Percentiles rank a stretch among this genome's conserved stretches.
phyloP scores from a whole-genome alignment of 2,797 vertebrate genomes.

The Lepilemur ruficaudatus region DNA sequence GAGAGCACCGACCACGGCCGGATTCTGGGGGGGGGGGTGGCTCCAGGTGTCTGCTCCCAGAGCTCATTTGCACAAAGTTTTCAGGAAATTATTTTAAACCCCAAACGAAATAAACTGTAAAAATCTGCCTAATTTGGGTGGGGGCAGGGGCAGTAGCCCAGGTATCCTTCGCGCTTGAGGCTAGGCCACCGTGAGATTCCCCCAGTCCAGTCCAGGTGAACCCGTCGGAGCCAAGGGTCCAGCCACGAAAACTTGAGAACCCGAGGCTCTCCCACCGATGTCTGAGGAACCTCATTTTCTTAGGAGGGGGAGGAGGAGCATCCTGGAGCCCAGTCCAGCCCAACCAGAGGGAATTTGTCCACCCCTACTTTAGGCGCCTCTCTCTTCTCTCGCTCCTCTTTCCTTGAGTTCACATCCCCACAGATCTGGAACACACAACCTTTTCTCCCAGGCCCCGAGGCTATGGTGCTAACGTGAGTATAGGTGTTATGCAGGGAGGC shows the following conservation, averaged over 20 bases:
- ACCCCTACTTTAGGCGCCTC: not conserved
- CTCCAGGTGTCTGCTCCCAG: not conserved
- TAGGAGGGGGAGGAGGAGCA: too few relatives aligned
- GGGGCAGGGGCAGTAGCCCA: not conserved
- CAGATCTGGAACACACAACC: not conserved
- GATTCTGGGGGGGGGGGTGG: not conserved
- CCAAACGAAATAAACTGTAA: not conserved
- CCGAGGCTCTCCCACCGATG: not conserved
- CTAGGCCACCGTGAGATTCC: not conserved
- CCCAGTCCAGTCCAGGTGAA: not conserved
- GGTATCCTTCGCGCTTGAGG: not conserved
- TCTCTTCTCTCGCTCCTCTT: not conserved
- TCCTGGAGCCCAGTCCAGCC: not conserved
- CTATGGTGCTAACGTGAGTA: not conserved
- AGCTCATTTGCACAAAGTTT: not conserved
- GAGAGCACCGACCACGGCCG: accelerated
- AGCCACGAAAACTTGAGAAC: not conserved
- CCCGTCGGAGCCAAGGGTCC: not conserved
- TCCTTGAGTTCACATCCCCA: not conserved
- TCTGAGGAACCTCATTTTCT: not conserved
- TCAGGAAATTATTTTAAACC: not conserved
- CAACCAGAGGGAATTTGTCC: not conserved
- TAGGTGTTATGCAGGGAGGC: not conserved
- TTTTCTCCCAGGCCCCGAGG: not conserved
- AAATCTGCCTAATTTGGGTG: not conserved